These are phyloP conservation scores for Dendronephthya gigantea DNA, from an alignment of 64 coral and sea anemone species.

Conservation along the genomic window DNA sequence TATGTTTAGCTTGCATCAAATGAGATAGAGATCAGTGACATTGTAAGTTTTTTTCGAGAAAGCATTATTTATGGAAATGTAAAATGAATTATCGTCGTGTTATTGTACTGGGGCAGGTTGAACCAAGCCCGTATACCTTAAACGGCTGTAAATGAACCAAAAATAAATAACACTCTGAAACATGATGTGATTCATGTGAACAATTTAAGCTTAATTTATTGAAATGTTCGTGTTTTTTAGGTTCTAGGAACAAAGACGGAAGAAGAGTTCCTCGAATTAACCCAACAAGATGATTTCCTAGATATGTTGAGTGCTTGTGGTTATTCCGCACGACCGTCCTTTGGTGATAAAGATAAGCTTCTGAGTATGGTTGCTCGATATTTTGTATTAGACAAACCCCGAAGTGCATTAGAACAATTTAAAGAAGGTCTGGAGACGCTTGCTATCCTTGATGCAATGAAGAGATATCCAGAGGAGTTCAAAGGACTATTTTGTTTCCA, in stretches of 20 bases:
- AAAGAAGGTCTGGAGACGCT: not conserved
- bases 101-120: not conserved
- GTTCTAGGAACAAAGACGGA: not conserved
- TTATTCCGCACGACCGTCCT: not conserved
- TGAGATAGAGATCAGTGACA: not conserved
- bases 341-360: slow-evolving; percentile 3
- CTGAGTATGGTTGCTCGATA: not conserved
- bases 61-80: not conserved
- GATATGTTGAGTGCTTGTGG: not conserved
- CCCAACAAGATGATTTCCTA: not conserved
- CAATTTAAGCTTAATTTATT: not conserved
- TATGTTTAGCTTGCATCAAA: not conserved
- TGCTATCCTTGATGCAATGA: not conserved
- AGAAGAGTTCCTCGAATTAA: not conserved
- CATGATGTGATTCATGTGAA: no score
- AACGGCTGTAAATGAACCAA: no score
- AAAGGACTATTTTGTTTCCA: not conserved
- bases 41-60: not conserved
- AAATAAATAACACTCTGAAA: no score
- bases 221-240: not conserved
- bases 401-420: not conserved
- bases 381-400: not conserved
- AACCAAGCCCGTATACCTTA: not conserved
- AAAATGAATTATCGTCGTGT: not conserved
- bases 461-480: not conserved